Evolutionary conservation across 92 coral and sea anemone genomes (phyloP).

Genomic region (Porites evermanni): DNA sequence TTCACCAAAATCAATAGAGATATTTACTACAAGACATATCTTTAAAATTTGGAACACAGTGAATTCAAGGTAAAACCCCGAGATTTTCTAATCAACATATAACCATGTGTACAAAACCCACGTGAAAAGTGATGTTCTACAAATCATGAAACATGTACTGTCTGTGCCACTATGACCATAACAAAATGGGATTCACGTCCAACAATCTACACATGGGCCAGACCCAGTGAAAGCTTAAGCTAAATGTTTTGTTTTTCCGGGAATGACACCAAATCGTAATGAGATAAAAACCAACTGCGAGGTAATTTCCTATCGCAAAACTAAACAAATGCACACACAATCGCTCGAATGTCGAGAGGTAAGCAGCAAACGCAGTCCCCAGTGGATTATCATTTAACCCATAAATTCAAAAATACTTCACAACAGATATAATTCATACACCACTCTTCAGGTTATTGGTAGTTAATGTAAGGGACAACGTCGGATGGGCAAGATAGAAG

Average conservation of each 20-base stretch:
- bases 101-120: background rate
- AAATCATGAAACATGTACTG: background rate
- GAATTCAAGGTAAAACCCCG: too few species aligned
- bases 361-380: background rate
- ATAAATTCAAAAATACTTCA: background rate
- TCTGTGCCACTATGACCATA: background rate
- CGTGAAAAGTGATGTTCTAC: slow-evolving; percentile 4
- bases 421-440: background rate
- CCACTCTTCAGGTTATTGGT: slow-evolving; percentile 17
- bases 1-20: too few species aligned
- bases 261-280: background rate
- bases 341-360: background rate
- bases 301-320: background rate
- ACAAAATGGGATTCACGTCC: background rate
- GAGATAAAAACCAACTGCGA: background rate
- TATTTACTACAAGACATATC: too few species aligned
- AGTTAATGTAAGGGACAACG: background rate
- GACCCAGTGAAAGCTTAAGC: background rate
- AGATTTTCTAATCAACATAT: background rate
- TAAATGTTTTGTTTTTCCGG: background rate
- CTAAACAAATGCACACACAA: background rate
- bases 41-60: too few species aligned
- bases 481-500: slow-evolving; percentile 67
- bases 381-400: background rate
- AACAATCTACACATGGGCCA: background rate